These are phyloP conservation scores for Zaprionus camerounensis DNA, from an alignment of 1,140 invertebrate species.

Conservation along the genomic window DNA sequence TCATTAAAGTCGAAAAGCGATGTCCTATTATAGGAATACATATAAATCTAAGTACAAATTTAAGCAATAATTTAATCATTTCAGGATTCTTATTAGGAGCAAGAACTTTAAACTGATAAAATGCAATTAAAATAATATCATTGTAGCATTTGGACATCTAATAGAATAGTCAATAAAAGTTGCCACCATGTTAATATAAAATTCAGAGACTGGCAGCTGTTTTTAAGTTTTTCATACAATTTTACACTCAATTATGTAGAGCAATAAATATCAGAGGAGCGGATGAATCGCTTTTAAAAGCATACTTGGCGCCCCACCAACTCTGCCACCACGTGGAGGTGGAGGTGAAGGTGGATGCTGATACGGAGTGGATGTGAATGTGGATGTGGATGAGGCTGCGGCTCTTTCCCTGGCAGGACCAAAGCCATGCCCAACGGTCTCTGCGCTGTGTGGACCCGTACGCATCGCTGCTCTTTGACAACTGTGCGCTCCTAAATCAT, in stretches of 20 bases:
- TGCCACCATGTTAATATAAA: conserved; percentile 3
- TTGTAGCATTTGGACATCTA: too few species aligned
- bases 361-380: conserved; percentile 20
- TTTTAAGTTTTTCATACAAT: conserved; percentile 49
- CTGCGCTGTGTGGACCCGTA: conserved; percentile 43
- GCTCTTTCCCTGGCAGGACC: conserved; percentile 28
- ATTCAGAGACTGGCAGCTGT: conserved; percentile 24
- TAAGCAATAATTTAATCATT: too few species aligned
- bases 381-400: conserved; percentile 23
- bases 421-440: conserved; percentile 23
- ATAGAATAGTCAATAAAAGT: neutral
- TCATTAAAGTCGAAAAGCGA: too few species aligned
- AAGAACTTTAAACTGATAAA: too few species aligned
- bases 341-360: neutral
- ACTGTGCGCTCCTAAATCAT: conserved; percentile 79
- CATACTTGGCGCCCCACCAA: conserved; percentile 63
- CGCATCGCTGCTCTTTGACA: conserved; percentile 83
- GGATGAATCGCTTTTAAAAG: conserved; percentile 80
- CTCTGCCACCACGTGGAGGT: conserved; percentile 18
- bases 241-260: conserved; percentile 77
- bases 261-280: conserved; percentile 73
- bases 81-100: too few species aligned
- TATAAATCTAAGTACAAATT: too few species aligned
- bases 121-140: too few species aligned
- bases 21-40: too few species aligned